A percentile compares a stretch with the other conserved stretches of the same genome.
Conservation (phyloP, 2,113 vertebrate genomes). For the Tilapia sparmanii region DNA sequence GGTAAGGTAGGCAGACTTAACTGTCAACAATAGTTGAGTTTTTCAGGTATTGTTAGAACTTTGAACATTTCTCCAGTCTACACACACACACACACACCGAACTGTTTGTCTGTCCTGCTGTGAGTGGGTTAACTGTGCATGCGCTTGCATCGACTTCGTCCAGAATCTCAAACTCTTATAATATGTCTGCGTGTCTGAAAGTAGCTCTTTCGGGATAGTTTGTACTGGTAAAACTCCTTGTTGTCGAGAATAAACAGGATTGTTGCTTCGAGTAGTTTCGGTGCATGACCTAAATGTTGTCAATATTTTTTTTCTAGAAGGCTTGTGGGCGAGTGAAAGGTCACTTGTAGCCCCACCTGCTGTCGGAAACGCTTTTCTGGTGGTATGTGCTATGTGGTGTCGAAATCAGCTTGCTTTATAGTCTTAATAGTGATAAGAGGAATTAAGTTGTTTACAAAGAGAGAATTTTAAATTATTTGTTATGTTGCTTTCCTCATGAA, state of each 20-base stretch:
- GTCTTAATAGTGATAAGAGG: background rate
- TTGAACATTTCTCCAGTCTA: background rate
- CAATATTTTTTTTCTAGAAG: slow-evolving; percentile 40
- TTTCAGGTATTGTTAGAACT: background rate
- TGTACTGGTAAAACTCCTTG: background rate
- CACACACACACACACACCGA: background rate
- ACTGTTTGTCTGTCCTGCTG: background rate
- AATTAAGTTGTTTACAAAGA: background rate
- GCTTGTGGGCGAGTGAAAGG: background rate
- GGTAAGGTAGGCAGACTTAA: background rate
- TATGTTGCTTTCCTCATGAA: background rate
- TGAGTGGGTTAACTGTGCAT: background rate
- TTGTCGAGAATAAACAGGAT: background rate
- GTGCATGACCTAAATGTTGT: background rate
- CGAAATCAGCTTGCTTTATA: background rate
- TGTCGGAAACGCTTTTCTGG: background rate
- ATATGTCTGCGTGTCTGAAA: background rate
- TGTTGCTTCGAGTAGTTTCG: background rate
- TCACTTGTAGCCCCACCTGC: slow-evolving; percentile 40
- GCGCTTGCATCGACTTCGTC: background rate
- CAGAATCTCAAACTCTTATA: background rate
- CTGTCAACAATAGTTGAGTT: background rate
- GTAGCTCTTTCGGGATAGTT: background rate
- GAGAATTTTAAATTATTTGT: background rate
- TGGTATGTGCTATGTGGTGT: background rate